phyloP scores from a whole-genome alignment of 2,113 vertebrate species.

The Chloroceryle aenea region DNA sequence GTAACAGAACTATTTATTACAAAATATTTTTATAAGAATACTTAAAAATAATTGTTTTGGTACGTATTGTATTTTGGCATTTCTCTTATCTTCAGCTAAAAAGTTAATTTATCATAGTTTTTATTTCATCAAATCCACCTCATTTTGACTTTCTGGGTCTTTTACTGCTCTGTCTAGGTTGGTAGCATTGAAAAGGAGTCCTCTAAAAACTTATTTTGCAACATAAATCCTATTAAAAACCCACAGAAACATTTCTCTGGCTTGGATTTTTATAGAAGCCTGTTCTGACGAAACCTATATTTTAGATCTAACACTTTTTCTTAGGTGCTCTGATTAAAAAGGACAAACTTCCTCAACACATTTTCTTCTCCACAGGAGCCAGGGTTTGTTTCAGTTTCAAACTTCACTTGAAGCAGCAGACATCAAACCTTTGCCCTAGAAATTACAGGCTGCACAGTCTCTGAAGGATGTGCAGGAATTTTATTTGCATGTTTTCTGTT shows the following conservation, averaged over 20 bases:
- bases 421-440: conserved; percentile 43
- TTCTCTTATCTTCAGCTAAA: neutral
- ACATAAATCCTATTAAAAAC: neutral
- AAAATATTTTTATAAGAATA: neutral
- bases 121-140: neutral
- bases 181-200: neutral
- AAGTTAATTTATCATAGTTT: neutral
- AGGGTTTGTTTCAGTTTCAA: conserved; percentile 37
- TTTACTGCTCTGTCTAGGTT: neutral
- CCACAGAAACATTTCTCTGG: neutral
- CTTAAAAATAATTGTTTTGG: neutral
- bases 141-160: neutral
- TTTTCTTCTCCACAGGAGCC: conserved; percentile 56
- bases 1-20: neutral
- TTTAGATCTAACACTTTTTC: conserved; percentile 31
- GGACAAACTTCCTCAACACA: conserved; percentile 14
- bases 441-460: conserved; percentile 35
- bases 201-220: neutral
- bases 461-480: conserved; percentile 22
- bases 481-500: conserved; percentile 43
- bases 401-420: conserved; percentile 33
- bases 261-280: neutral
- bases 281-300: conserved; percentile 25
- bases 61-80: neutral
- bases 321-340: conserved; percentile 51